These are phyloP conservation scores for Trichomycterus rosablanca DNA, from an alignment of 2,113 vertebrate species.

Conservation along the genomic window DNA sequence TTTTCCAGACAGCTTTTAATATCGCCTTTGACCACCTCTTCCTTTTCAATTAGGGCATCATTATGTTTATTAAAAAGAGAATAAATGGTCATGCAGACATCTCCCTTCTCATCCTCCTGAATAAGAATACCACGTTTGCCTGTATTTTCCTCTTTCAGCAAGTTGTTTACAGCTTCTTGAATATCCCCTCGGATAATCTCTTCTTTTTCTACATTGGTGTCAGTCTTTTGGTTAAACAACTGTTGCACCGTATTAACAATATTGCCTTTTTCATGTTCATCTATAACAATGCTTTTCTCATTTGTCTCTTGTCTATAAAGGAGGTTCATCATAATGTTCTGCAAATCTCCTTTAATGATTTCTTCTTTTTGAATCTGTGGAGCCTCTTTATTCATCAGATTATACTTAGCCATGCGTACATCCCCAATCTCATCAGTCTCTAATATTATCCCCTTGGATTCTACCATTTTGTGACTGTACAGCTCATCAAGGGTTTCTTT, in stretches of 20 bases:
- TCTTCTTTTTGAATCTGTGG: slow-evolving; percentile 86
- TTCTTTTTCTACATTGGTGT: slow-evolving; percentile 70
- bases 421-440: slow-evolving; percentile 86
- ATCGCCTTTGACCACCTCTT: slow-evolving; percentile 75
- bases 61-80: slow-evolving; percentile 80
- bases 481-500: slow-evolving; percentile 83
- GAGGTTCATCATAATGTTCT: slow-evolving; percentile 82
- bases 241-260: slow-evolving; percentile 76
- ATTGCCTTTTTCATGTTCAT: slow-evolving; percentile 81
- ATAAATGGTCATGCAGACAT: slow-evolving; percentile 86
- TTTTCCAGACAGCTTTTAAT: slow-evolving; percentile 73
- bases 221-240: slow-evolving; percentile 73
- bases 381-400: slow-evolving; percentile 78
- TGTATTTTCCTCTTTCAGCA: slow-evolving; percentile 65
- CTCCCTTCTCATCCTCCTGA: slow-evolving; percentile 87
- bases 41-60: slow-evolving; percentile 58
- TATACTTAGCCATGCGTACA: slow-evolving; percentile 87
- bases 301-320: slow-evolving; percentile 67
- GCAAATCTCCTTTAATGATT: slow-evolving; percentile 76
- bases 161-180: slow-evolving; percentile 76
- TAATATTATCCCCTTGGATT: slow-evolving; percentile 80
- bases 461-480: slow-evolving; percentile 78
- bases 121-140: slow-evolving; percentile 82
- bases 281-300: slow-evolving; percentile 69
- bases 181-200: slow-evolving; percentile 81